Evolutionary conservation across 1,140 invertebrate species (phyloP).

Genomic region (Polyergus mexicanus): DNA sequence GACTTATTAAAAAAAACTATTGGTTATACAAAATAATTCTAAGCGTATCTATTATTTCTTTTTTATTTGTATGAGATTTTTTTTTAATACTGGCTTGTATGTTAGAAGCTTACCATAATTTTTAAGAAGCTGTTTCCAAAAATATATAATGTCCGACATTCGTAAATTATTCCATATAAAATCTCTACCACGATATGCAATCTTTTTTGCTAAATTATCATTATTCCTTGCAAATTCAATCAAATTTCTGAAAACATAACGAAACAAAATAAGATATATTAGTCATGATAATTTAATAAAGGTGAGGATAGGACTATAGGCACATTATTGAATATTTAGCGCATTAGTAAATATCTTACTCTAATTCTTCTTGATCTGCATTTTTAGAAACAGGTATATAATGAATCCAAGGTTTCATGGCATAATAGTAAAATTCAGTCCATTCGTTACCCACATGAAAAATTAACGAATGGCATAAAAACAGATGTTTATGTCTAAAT

Average conservation of each 20-base stretch:
- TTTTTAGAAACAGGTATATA: conserved; percentile 95
- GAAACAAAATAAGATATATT: background rate
- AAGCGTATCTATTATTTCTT: conserved; percentile 51
- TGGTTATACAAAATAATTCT: background rate
- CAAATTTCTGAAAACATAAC: conserved; percentile 87
- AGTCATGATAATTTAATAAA: conserved; percentile 19
- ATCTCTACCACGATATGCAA: conserved; percentile 93
- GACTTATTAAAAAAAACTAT: background rate
- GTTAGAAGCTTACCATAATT: conserved; percentile 93
- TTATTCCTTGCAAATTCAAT: conserved; percentile 93
- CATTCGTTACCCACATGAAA: conserved; percentile 98
- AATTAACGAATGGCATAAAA: conserved; percentile 97
- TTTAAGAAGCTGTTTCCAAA: conserved; percentile 94
- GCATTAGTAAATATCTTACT: conserved; percentile 83
- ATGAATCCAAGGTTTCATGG: conserved; percentile 98
- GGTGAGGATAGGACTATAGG: background rate
- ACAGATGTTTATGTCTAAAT: conserved; percentile 98
- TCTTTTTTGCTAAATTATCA: conserved; percentile 91
- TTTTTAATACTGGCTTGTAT: conserved; percentile 89
- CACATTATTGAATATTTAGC: conserved; percentile 6
- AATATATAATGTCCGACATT: conserved; percentile 94
- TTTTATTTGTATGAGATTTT: conserved; percentile 87
- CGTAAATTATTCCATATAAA: conserved; percentile 95
- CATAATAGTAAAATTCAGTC: conserved; percentile 98
- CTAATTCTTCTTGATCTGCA: conserved; percentile 90